Evolutionary conservation across 2,888 invertebrate species (phyloP), one percentile per base, ranked within the genome.

Genomic region (Eristalis pertinax): DNA sequence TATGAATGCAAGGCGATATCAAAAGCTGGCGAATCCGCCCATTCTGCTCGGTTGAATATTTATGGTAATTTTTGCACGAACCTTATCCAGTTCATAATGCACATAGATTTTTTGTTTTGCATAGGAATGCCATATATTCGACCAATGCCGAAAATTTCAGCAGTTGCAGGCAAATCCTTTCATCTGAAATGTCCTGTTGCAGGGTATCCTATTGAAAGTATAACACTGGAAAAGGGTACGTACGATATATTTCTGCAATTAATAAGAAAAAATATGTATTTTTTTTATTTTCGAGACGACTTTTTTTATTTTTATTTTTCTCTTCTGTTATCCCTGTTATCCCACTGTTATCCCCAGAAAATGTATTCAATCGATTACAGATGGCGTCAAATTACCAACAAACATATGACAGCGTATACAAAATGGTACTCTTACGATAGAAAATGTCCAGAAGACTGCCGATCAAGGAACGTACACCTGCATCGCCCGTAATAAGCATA

Each of bases 391-490:
- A 15, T 93, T 98, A 58, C 98, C 98, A 0, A 95, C 97, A 69
- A 98, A 97, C 92, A 95, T 98, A 90, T 95, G 98, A 90, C 98
- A 98, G 93, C 95, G 96, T 90, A 97, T 97, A 83, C 94, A 95
- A 5, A 97, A 98, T 90, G 98, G 98, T 15, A 97, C 97, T 0
- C 93, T 98, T 73, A 95, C 96, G 43, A 96, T 98, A 73, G 96
- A 97, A 91, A 96, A 96, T 91, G 96, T 98, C 13, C 97, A 97
- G 92, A 95, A 97, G 58, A 95, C 95, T 32, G 96, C 96, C 89
- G 98, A 98, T 91, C 97, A 97, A 50, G 98, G 98, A n/a, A 96
- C 96, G 3, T 98, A 98, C 93, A 97, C 97, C 11, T 98, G 98
- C 92, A 96, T 96, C 74, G 98, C 98, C 0, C 95, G 95, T 80